Evolutionary conservation across 2,888 invertebrate species (phyloP).

Genomic region (Drosophila setosimentum): DNA sequence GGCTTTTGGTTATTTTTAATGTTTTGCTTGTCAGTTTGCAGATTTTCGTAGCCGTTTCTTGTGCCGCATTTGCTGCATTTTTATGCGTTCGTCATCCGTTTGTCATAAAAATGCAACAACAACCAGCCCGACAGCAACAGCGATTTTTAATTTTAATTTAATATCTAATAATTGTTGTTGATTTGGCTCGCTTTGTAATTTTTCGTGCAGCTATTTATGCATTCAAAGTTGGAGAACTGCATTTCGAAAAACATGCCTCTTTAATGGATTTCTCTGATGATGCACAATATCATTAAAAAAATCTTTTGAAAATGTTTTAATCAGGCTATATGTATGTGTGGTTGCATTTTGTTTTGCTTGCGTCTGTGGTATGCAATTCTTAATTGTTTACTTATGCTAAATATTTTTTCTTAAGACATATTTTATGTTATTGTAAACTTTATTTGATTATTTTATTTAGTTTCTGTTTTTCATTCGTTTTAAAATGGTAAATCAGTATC

Average conservation of each 20-base stretch:
- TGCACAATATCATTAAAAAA: constrained; percentile 40
- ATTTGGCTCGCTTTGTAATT: constrained; percentile 43
- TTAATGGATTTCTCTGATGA: constrained; percentile 75
- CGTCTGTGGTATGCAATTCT: neutral
- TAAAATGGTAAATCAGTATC: neutral
- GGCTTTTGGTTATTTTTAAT: constrained; percentile 76
- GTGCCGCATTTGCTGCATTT: constrained; percentile 72
- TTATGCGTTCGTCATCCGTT: constrained; percentile 81
- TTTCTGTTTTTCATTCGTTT: neutral
- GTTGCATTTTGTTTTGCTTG: constrained; percentile 10
- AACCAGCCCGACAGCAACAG: constrained; percentile 30
- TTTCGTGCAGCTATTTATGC: constrained; percentile 63
- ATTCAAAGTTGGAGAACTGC: constrained; percentile 66
- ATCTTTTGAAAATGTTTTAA: constrained; percentile 38
- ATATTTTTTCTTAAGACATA: neutral
- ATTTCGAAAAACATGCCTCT: constrained; percentile 43
- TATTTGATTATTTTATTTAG: neutral
- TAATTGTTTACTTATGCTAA: neutral
- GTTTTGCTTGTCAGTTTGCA: constrained; percentile 41
- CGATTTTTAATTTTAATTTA: constrained; percentile 75
- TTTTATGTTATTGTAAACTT: neutral
- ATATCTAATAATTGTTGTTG: constrained; percentile 77
- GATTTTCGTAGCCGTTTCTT: constrained; percentile 67
- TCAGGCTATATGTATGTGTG: constrained; percentile 43
- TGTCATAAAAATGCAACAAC: constrained; percentile 74